These are phyloP conservation scores for Aricia artaxerxes DNA, from an alignment of 2,888 invertebrate species.

Conservation along the genomic window DNA sequence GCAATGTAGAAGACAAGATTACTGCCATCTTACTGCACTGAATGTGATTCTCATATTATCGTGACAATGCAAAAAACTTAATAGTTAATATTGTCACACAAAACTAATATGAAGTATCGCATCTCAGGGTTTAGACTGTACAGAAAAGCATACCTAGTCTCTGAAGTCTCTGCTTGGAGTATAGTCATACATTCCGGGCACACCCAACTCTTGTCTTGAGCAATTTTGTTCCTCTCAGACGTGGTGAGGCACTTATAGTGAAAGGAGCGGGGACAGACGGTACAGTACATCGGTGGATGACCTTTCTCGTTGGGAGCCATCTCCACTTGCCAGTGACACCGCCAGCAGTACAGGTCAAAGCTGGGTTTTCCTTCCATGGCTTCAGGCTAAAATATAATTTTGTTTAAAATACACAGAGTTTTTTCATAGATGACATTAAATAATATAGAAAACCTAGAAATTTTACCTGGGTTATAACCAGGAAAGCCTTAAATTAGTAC, in stretches of 20 bases:
- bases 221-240: slow-evolving; percentile 69
- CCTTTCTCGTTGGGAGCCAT: slow-evolving; percentile 62
- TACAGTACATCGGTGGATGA: slow-evolving; percentile 81
- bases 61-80: no score
- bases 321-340: slow-evolving; percentile 89
- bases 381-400: slow-evolving; percentile 43
- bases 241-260: slow-evolving; percentile 88
- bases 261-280: slow-evolving; percentile 91
- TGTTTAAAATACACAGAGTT: background rate
- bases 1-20: background rate
- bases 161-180: slow-evolving; percentile 86
- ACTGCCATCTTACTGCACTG: background rate
- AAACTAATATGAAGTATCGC: no score
- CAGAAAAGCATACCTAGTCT: slow-evolving; percentile 76
- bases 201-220: slow-evolving; percentile 82
- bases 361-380: slow-evolving; percentile 56
- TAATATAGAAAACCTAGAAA: background rate
- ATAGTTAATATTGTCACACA: no score
- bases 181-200: slow-evolving; percentile 92
- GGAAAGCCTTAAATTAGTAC: background rate
- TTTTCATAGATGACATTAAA: background rate
- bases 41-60: background rate
- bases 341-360: slow-evolving; percentile 93
- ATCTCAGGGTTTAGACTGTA: background rate
- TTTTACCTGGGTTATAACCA: background rate